Base-by-base conservation (phyloP, 1,140 invertebrate genomes). In the Brachionus paranguensis region DNA sequence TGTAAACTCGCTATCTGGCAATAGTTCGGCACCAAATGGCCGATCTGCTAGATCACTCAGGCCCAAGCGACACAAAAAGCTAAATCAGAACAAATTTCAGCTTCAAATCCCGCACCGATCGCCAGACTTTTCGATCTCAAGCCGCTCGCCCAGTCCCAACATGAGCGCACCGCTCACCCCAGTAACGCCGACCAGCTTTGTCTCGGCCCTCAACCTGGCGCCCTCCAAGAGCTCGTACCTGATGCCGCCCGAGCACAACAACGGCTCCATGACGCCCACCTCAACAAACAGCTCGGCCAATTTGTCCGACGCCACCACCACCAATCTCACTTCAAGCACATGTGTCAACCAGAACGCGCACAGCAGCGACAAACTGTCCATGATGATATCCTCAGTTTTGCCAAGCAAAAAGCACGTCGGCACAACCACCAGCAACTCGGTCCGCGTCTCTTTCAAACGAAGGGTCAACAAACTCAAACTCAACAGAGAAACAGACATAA, bases 401-500 rank as follows among this genome's bases (percentile, higher is more conserved):
- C 53, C 78, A 11, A 43, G 11, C 12, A 81, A 81, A 60, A 81
- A 60, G 14, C 37, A 60, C 33, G 64, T 47, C 3, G 64, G 20
- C 37, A 60, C 78, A 20, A 81, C 50, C 4, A 81, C 53, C 3
- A 17, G 41, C 12, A 24, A 41, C 37, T 64, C 53, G 20, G 60
- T 17, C 11, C 53, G 64, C 10, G 53, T 81, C 33, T 68, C 78
- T 3, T 64, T 81, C 41, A 81, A 81, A 64, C 41, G 53, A n/a
- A 7, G 53, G 7, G 78, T 33, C 12, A 24, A 64, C n/a, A 60
- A 68, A 12, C 20, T 81, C n/a, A 24, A 45, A 27, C n/a, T 81
- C 1, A 81, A 81, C n/a, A 53, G 78, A n/a, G 78, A 81, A 29
- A 81, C 78, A 20, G 78, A 81, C 53, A 81, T 81, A 37, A 81